Evolutionary conservation across 2,888 invertebrate genomes (phyloP).

Genomic region (Erpobdella octoculata): DNA sequence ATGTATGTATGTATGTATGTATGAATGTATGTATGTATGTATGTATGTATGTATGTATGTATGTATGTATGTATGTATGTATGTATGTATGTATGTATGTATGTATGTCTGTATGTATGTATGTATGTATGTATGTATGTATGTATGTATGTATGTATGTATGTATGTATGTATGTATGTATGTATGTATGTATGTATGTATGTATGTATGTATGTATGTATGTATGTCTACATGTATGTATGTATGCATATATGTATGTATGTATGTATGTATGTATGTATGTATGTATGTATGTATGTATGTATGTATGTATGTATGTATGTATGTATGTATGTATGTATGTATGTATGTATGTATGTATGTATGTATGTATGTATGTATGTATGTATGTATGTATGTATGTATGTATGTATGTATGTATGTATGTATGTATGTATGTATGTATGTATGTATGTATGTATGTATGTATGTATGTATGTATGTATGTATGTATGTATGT

Average conservation of each 20-base stretch:
- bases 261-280: conserved; percentile 3
- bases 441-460: too few relatives aligned
- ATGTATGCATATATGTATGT: conserved; percentile 14
- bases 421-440: too few relatives aligned
- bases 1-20: conserved; percentile 12
- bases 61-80: too few relatives aligned
- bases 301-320: conserved; percentile 10
- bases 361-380: neutral
- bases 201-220: conserved; percentile 10
- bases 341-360: conserved; percentile 14
- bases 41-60: neutral
- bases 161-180: too few relatives aligned
- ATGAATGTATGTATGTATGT: conserved; percentile 5
- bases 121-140: too few relatives aligned
- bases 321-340: conserved; percentile 9
- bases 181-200: conserved; percentile 25
- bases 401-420: neutral
- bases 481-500: too few relatives aligned
- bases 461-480: too few relatives aligned
- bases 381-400: neutral
- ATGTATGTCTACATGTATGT: too few relatives aligned
- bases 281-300: conserved; percentile 19
- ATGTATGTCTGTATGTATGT: too few relatives aligned
- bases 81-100: too few relatives aligned
- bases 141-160: too few relatives aligned